Base-by-base conservation (phyloP, 2,888 invertebrate genomes). In the Pachydiplax longipennis region DNA sequence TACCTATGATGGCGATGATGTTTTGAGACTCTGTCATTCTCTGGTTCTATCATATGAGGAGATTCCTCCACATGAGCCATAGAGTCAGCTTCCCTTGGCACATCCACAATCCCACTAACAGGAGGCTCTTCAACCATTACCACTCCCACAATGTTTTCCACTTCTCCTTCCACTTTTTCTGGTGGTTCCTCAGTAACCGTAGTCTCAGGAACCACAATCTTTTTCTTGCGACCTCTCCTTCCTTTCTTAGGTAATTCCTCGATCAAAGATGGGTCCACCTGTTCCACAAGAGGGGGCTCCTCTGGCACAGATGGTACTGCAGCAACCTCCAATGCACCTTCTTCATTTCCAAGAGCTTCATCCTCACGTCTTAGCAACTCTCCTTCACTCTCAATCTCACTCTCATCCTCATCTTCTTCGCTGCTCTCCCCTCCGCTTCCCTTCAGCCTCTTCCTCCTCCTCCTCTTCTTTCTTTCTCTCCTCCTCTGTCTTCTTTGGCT, bases 401-500 rank as follows among this genome's bases (percentile, higher is more conserved):
- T 61, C 12, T n/a, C 61, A 18, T 37, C 65, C 22, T 65, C 37
- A n/a, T 22, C 61, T n/a, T 37, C 40, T 37, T 37, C 87, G 0
- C 22, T 35, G 12, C 87, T 53, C 82, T 53, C 82, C 12, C 48
- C 82, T 31, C 58, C 25, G 35, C 25, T 18, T 37, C 61, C 61
- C 61, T 58, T n/a, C 31, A 31, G 1, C 83, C 61, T 61, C 87
- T 61, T 35, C 61, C n/a, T 31, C 87, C 37, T 12, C 65, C 61
- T 40, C 87, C n/a, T 61, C 61, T 8, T 58, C 65, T 37, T 35
- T 65, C 18, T 65, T 61, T 18, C 61, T 12, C 87, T 40, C 81
- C 81, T 87, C 83, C 61, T 82, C 91, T 82, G 83, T 58, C 91
- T 91, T 80, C 91, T 91, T 37, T 90, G 81, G 53, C 91, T 91